Evolutionary conservation across 2,797 vertebrate species (phyloP), one percentile per base, ranked within the genome.

Genomic region (Sphenodon punctatus): DNA sequence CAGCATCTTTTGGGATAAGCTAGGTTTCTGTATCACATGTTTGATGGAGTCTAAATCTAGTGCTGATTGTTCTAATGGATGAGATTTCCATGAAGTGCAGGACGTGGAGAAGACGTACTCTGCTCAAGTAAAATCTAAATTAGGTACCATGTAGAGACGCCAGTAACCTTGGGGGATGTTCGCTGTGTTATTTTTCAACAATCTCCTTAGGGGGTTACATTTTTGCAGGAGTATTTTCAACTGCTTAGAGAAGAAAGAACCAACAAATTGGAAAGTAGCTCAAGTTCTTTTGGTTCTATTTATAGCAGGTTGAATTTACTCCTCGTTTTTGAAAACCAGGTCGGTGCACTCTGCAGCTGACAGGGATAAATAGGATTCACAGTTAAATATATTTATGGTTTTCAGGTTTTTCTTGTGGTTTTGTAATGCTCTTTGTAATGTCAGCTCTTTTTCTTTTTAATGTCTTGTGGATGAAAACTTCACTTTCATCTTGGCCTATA

Each of bases 161-260:
- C 1, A 3, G 84, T 82, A 16, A 13, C 4, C 3, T 5, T 2
- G 46, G 27, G 22, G 32, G 60, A 42, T 17, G 64, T 74, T 48
- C 67, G 42, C 13, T 16, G 63, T 53, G 22, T 58, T 1, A 4
- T 65, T 49, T 25, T 67, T 5, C 68, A 45, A 53, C 30, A 42
- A 3, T 0, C 5, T 3, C 46, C 20, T 27, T 0, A 5, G n/a
- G 56, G 7, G 1, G 32, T 3, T 23, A 2, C 23, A 53, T 65
- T 72, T 67, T 58, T 77, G n/a, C 38, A 75, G 17, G 9, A 56
- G 2, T 9, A 2, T 71, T 74, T 45, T 58, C 56, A 73, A 39
- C 14, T 46, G 22, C 36, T 55, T 45, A 60, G 22, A 41, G 7
- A 39, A 16, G 55, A 42, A 30, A 64, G 68, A 38, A 69, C 32